These are phyloP conservation scores for Hylaeus volcanicus DNA, from an alignment of 1,140 invertebrate genomes.

Conservation along the genomic window DNA sequence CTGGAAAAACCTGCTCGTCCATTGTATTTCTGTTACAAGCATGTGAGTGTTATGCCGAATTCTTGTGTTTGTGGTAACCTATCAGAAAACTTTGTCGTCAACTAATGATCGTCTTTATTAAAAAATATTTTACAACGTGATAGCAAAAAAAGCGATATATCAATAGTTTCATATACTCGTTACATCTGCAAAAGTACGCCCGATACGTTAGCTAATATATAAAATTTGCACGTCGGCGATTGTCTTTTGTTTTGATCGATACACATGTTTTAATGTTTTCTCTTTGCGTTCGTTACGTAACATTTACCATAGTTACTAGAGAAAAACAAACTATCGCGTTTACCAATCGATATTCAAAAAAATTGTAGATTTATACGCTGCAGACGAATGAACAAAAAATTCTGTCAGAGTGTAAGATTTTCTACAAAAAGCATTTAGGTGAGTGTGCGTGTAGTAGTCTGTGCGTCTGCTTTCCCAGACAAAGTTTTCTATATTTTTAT, in stretches of 20 bases:
- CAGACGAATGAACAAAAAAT: slow-evolving; percentile 33
- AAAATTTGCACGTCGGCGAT: background rate
- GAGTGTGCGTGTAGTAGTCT: slow-evolving; percentile 38
- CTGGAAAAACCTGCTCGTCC: slow-evolving; percentile 8
- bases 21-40: slow-evolving; percentile 24
- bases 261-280: slow-evolving; percentile 13
- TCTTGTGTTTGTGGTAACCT: slow-evolving; percentile 28
- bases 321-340: slow-evolving; percentile 33
- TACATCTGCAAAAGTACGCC: background rate
- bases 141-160: slow-evolving; percentile 58
- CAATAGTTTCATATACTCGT: background rate
- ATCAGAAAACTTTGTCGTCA: slow-evolving; percentile 8
- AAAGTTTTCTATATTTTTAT: slow-evolving; percentile 59
- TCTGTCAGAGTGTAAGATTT: slow-evolving; percentile 28
- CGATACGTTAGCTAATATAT: background rate
- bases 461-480: slow-evolving; percentile 40
- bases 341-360: background rate
- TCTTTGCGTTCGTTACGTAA: background rate
- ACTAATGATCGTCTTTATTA: slow-evolving; percentile 70
- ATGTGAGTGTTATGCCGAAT: slow-evolving; percentile 37
- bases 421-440: slow-evolving; percentile 28
- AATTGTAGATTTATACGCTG: background rate
- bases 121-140: slow-evolving; percentile 72
- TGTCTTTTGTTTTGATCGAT: slow-evolving; percentile 38
- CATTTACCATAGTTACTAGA: slow-evolving; percentile 44